Conservation (phyloP, 2,113 vertebrate genomes). For the Lophochroa leadbeateri region DNA sequence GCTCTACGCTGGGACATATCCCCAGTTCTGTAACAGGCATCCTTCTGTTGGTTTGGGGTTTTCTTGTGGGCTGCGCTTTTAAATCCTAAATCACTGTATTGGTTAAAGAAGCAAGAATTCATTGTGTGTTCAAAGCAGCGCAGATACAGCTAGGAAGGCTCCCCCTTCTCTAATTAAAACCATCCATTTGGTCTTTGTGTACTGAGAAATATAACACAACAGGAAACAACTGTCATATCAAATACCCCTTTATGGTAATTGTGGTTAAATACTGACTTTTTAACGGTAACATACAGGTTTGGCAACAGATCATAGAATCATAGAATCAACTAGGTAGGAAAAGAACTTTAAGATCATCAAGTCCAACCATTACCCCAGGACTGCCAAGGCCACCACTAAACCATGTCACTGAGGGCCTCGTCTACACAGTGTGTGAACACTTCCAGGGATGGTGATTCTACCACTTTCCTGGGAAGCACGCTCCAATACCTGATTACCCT, state of each 20-base stretch:
- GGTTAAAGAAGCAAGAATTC: background rate
- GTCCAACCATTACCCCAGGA: background rate
- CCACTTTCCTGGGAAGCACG: background rate
- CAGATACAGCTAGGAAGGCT: background rate
- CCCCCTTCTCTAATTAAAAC: conserved; percentile 6
- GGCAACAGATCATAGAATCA: background rate
- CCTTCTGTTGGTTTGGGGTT: background rate
- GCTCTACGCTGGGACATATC: background rate
- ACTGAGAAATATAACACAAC: conserved; percentile 13
- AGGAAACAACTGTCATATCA: conserved; percentile 56
- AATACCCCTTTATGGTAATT: conserved; percentile 10
- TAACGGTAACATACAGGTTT: conserved; percentile 39
- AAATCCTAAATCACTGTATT: background rate
- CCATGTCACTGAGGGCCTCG: background rate
- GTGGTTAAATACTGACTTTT: conserved; percentile 29
- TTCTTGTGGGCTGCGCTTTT: background rate
- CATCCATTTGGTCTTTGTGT: background rate
- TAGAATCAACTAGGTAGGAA: background rate
- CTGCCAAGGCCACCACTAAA: background rate
- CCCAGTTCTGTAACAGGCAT: background rate
- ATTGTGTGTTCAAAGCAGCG: background rate
- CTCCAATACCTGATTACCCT: background rate
- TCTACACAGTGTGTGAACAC: background rate
- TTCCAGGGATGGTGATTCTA: background rate
- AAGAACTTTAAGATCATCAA: background rate